Evolutionary conservation across 2,113 vertebrate genomes (phyloP).

Genomic region (Nipponia nippon): DNA sequence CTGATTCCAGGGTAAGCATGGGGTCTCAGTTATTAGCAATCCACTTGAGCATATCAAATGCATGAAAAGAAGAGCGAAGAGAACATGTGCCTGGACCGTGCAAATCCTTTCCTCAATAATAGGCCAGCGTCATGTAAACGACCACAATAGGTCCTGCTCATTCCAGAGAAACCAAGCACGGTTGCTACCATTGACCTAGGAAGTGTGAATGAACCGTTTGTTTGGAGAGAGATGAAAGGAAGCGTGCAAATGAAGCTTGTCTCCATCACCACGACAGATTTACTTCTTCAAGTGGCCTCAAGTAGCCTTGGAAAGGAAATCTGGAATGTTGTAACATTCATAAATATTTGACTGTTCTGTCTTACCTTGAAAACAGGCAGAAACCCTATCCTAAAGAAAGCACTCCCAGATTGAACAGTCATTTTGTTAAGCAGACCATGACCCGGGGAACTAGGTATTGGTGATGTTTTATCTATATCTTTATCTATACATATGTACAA

Average conservation of each 20-base stretch:
- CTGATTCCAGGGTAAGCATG: not conserved
- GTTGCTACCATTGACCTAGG: conserved; percentile 44
- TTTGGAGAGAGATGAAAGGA: conserved; percentile 63
- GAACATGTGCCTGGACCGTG: not conserved
- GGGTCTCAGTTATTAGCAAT: not conserved
- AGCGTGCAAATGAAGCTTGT: conserved; percentile 55
- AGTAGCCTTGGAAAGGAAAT: conserved; percentile 65
- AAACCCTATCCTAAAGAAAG: conserved; percentile 64
- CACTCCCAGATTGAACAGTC: conserved; percentile 45
- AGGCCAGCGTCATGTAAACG: not conserved
- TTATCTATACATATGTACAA: conserved; percentile 40
- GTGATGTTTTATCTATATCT: conserved; percentile 51
- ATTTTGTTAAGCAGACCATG: conserved; percentile 57
- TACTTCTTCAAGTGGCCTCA: conserved; percentile 64
- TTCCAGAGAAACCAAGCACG: not conserved
- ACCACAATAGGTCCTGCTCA: not conserved
- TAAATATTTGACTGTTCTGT: conserved; percentile 68
- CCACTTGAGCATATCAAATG: not conserved
- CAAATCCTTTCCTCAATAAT: not conserved
- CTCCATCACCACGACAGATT: conserved; percentile 63
- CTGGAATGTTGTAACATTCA: conserved; percentile 63
- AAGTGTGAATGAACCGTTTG: conserved; percentile 59
- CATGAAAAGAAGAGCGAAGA: not conserved
- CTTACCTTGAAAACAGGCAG: conserved; percentile 67
- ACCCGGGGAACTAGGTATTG: conserved; percentile 14